A percentile compares a stretch with the other conserved stretches of the same genome.
Evolutionary conservation across 37 sponge, comb jelly and placozoan species (phyloP).

Genomic region (Agelas oroides): DNA sequence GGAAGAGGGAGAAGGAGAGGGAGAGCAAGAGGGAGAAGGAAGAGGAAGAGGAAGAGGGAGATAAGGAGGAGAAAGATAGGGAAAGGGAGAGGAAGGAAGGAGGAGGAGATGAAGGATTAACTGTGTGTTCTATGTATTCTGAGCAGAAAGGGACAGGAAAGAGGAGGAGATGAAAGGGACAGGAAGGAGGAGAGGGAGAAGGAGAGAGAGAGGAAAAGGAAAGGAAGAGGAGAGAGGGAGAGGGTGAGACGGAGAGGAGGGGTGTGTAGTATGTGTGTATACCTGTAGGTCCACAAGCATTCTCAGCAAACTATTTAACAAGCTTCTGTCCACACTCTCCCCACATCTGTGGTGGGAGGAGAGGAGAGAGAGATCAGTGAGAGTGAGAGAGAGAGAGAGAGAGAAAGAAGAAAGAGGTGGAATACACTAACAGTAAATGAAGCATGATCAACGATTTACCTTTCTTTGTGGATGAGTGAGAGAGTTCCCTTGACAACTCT

Average conservation of each 20-base stretch:
- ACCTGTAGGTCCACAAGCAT: slow-evolving; percentile 94
- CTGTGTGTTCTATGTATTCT: neutral
- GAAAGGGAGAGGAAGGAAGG: neutral
- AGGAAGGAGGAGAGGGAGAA: no score
- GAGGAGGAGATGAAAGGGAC: no score
- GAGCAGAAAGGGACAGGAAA: neutral
- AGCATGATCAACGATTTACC: slow-evolving; percentile 40
- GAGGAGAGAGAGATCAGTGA: no score
- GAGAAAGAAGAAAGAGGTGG: no score
- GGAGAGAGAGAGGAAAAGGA: no score
- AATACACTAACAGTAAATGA: no score
- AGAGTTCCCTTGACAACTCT: slow-evolving; percentile 72
- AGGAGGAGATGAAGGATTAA: neutral
- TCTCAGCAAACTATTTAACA: slow-evolving; percentile 82
- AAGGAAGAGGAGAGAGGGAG: no score
- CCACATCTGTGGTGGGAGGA: slow-evolving; percentile 54
- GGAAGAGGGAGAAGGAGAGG: neutral
- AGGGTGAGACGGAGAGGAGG: no score
- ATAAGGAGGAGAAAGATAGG: no score
- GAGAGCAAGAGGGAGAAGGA: neutral
- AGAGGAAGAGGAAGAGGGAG: neutral
- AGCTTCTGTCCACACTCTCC: slow-evolving; percentile 75
- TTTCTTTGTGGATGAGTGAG: slow-evolving; percentile 67
- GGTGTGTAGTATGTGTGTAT: neutral
- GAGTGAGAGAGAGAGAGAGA: no score